A percentile compares a stretch with the other conserved stretches of the same genome.
Evolutionary conservation across 2,888 invertebrate species (phyloP).

Genomic region (Thalpophila matura): DNA sequence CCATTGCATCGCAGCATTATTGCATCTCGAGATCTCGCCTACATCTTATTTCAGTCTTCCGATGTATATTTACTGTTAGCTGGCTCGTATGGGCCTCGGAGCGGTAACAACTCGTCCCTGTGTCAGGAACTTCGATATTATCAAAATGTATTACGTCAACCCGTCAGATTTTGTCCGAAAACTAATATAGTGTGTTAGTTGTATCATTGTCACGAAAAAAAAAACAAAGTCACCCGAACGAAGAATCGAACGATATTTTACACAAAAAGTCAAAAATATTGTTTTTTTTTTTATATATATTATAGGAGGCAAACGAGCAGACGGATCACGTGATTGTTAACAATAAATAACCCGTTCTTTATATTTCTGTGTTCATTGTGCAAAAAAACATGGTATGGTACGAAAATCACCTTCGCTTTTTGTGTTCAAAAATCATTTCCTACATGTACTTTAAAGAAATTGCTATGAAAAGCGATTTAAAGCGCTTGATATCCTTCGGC

Average conservation of each 20-base stretch:
- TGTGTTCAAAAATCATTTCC: slow-evolving; percentile 39
- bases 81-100: slow-evolving; percentile 11
- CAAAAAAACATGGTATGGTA: slow-evolving; percentile 10
- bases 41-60: slow-evolving; percentile 35
- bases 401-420: slow-evolving; percentile 12
- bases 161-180: slow-evolving; percentile 15
- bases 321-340: no score
- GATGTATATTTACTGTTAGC: slow-evolving; percentile 41
- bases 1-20: no score
- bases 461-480: slow-evolving; percentile 41
- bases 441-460: slow-evolving; percentile 42
- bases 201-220: background rate
- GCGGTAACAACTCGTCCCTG: slow-evolving; percentile 1
- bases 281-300: no score
- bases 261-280: no score
- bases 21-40: slow-evolving; percentile 44
- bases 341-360: no score
- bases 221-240: background rate
- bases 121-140: slow-evolving; percentile 30
- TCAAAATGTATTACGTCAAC: slow-evolving; percentile 35
- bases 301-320: no score
- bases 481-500: slow-evolving; percentile 34
- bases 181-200: background rate
- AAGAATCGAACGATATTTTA: background rate
- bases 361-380: background rate